Conservation (phyloP, 2,888 invertebrate genomes). For the Ophion ventricosus region DNA sequence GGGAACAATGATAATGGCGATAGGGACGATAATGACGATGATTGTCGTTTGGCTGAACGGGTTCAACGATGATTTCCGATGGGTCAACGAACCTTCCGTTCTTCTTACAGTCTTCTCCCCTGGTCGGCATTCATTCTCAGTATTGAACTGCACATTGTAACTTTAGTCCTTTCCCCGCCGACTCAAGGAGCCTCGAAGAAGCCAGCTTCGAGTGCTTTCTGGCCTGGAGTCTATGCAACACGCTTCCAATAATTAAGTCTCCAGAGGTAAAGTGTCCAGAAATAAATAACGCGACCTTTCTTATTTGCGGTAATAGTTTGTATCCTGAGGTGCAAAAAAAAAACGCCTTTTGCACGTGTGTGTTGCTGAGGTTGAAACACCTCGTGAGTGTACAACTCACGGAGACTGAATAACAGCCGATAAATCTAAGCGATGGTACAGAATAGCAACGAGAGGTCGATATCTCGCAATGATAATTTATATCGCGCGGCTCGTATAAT, state of each 20-base stretch:
- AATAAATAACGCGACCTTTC: neutral
- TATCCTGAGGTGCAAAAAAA: slow-evolving; percentile 1
- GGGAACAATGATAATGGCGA: slow-evolving; percentile 31
- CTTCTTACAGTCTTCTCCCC: neutral
- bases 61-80: slow-evolving; percentile 23
- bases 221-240: too few species aligned
- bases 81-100: slow-evolving; percentile 43
- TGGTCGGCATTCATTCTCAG: neutral
- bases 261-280: neutral
- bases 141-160: too few species aligned
- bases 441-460: neutral
- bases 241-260: neutral
- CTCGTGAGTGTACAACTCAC: neutral
- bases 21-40: slow-evolving; percentile 33
- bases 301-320: neutral
- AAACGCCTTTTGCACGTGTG: neutral
- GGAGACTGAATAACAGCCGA: neutral
- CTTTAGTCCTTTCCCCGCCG: neutral
- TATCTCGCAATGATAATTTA: slow-evolving; percentile 2
- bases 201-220: neutral
- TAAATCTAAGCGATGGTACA: neutral
- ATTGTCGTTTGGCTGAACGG: slow-evolving; percentile 38
- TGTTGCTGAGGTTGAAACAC: neutral
- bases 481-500: slow-evolving; percentile 7
- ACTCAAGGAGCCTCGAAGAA: neutral